Percentiles rank a stretch among this genome's conserved stretches.
Conservation (phyloP, 2,888 invertebrate genomes). For the Diaphora mendica region DNA sequence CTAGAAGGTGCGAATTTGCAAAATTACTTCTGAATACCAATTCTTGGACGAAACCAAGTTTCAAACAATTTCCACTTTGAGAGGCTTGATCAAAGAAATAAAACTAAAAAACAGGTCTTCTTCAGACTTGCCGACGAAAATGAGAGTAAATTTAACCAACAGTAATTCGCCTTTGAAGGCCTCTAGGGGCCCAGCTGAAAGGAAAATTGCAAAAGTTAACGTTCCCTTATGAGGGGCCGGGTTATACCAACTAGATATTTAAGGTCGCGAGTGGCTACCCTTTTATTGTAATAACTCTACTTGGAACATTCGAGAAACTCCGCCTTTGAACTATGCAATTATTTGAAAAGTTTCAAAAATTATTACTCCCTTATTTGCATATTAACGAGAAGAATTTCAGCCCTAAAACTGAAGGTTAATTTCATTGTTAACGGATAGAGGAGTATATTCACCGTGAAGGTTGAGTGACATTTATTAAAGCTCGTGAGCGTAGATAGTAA, state of each 20-base stretch:
- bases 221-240: constrained; percentile 76
- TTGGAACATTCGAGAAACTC: constrained; percentile 38
- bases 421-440: not conserved
- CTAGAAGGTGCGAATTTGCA: constrained; percentile 76
- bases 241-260: constrained; percentile 67
- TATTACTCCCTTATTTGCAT: constrained; percentile 42
- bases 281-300: constrained; percentile 42
- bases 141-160: constrained; percentile 84
- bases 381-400: constrained; percentile 30
- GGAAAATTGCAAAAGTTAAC: constrained; percentile 85
- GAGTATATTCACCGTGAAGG: not conserved
- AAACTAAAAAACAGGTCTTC: constrained; percentile 82
- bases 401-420: constrained; percentile 1
- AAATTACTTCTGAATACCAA: constrained; percentile 82
- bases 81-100: constrained; percentile 83
- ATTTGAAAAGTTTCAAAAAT: constrained; percentile 50
- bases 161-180: constrained; percentile 84
- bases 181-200: constrained; percentile 69
- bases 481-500: not conserved
- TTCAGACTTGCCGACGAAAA: constrained; percentile 67
- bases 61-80: constrained; percentile 82
- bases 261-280: constrained; percentile 43
- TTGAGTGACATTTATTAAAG: not conserved
- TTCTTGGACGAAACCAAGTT: constrained; percentile 74
- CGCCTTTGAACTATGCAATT: constrained; percentile 53